Percentiles rank a stretch among this genome's conserved stretches.
phyloP scores from a whole-genome alignment of 2,797 vertebrate species.

The Rhynchotus rufescens region DNA sequence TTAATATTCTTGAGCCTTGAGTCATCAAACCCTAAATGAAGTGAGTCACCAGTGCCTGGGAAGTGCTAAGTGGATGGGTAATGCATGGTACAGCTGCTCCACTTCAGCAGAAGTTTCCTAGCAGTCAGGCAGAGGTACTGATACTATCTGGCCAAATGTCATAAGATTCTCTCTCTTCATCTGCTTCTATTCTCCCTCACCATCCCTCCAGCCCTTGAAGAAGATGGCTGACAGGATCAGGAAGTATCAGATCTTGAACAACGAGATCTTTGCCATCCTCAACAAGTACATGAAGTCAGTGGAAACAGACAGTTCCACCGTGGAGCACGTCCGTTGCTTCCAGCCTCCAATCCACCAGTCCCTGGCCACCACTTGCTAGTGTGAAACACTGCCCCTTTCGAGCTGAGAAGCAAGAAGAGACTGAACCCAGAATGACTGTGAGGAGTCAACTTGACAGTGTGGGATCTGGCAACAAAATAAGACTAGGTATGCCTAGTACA shows the following conservation, averaged over 20 bases:
- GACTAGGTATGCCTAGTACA: slow-evolving; percentile 26
- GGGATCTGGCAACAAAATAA: slow-evolving; percentile 14
- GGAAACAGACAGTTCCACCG: slow-evolving; percentile 98
- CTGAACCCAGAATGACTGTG: slow-evolving; percentile 39
- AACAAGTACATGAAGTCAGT: slow-evolving; percentile 99
- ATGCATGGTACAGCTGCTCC: neutral
- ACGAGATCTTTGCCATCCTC: slow-evolving; percentile 98
- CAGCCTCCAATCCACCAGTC: slow-evolving; percentile 99
- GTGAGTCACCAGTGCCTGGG: neutral
- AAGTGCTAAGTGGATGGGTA: slow-evolving; percentile 43
- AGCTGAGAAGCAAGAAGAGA: slow-evolving; percentile 41
- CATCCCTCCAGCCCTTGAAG: slow-evolving; percentile 90
- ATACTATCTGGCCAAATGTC: neutral
- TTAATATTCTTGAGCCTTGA: neutral
- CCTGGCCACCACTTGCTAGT: slow-evolving; percentile 94
- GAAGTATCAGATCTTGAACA: slow-evolving; percentile 99
- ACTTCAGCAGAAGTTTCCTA: slow-evolving; percentile 16
- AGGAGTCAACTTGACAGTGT: neutral
- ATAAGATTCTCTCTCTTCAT: neutral
- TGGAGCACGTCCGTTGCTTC: slow-evolving; percentile 98
- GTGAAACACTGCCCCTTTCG: neutral
- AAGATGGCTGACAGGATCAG: slow-evolving; percentile 99
- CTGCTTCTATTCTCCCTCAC: neutral
- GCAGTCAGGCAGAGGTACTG: neutral
- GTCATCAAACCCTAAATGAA: neutral